Evolutionary conservation across 2,888 invertebrate species (phyloP), one percentile per base, ranked within the genome.

Genomic region (Parapristionchus giblindavisi): DNA sequence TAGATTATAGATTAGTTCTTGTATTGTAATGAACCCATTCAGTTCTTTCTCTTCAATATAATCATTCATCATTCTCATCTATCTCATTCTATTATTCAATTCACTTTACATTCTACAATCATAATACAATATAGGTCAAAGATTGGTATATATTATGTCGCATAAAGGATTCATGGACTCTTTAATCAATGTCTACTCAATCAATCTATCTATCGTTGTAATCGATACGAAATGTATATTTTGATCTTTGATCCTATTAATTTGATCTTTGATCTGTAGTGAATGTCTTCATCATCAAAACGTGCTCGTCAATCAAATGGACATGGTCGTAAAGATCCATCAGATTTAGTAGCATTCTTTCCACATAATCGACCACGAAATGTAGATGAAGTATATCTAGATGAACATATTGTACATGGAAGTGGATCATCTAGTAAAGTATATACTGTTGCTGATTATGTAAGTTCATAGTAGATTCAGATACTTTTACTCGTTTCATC

Each of bases 281-380:
- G n/a, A n/a, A n/a, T n/a, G n/a, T 48, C 14, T 11, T n/a, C 6
- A 36, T 61, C 34, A 61, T 61, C 24, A 11, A 6, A 38, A 51
- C 48, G 48, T 63, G 4, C 63, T 40, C 63, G 63, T 56, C 56
- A 38, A 4, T 43, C 43, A 17, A 61, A 40, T n/a, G 63, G 3
- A 34, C 1, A 4, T n/a, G 2, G 5, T 24, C 21, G 27, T n/a
- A n/a, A n/a, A n/a, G n/a, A n/a, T 21, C 5, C 36, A 6, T 5
- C 38, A 38, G 70, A 70, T 27, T 17, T 70, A 14, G n/a, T 70
- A 21, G 70, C 70, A 34, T 38, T 36, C 36, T 70, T 70, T 36
- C 70, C 70, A 38, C 70, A 70, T 27, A 70, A 70, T 43, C 17
- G 34, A 24, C 70, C 70, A 8, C n/a, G 43, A 54, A 32, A 29